Evolutionary conservation across 2,888 invertebrate species (phyloP).

Genomic region (Parapristionchus giblindavisi): DNA sequence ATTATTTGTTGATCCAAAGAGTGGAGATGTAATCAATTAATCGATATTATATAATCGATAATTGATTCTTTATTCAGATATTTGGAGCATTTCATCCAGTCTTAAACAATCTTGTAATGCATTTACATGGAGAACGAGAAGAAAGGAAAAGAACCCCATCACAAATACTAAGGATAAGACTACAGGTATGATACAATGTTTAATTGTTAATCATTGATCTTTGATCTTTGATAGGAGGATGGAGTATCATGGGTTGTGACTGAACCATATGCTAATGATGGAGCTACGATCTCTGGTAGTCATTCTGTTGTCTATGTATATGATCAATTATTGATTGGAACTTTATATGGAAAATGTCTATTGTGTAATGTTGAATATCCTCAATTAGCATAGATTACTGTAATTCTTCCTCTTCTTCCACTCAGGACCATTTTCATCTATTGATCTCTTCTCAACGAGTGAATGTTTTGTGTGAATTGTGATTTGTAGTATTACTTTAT

Average conservation of each 20-base stretch:
- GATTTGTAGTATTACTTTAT: constrained; percentile 1
- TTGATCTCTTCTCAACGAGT: too few relatives aligned
- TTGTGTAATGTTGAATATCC: constrained; percentile 57
- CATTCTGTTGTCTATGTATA: constrained; percentile 46
- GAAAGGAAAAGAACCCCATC: constrained; percentile 45
- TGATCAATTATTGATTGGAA: constrained; percentile 63
- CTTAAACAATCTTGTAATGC: constrained; percentile 45
- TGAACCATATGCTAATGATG: constrained; percentile 68
- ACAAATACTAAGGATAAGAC: constrained; percentile 60
- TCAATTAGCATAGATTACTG: constrained; percentile 37
- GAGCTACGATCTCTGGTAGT: constrained; percentile 57
- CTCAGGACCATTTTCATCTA: neutral
- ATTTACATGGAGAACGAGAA: constrained; percentile 40
- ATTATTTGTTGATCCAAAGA: constrained; percentile 48
- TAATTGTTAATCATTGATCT: neutral
- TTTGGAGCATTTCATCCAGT: constrained; percentile 60
- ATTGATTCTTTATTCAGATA: constrained; percentile 11
- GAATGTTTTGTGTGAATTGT: neutral
- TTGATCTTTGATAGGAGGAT: constrained; percentile 45
- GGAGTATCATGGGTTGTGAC: constrained; percentile 65
- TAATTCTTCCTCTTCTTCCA: too few relatives aligned
- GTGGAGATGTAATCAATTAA: constrained; percentile 38
- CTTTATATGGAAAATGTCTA: constrained; percentile 55
- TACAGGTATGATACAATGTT: constrained; percentile 49
- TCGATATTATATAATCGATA: neutral